phyloP scores from a whole-genome alignment of 2,888 invertebrate species.

The Lumbricus terrestris region DNA sequence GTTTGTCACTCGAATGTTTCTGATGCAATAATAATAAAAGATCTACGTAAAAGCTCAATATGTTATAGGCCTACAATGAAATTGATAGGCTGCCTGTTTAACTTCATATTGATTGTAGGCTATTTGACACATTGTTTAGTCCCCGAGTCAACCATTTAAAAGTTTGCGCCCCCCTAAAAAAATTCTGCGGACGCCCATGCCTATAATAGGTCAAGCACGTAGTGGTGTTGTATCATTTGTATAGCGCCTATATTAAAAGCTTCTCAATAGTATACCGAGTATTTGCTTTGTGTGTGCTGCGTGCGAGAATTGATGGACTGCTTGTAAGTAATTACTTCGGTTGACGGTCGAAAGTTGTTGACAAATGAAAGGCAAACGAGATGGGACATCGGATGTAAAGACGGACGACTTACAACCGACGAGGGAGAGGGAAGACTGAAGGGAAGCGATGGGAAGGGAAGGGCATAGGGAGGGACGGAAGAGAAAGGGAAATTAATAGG shows the following conservation, averaged over 20 bases:
- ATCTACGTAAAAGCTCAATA: too few relatives aligned
- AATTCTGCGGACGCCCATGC: too few relatives aligned
- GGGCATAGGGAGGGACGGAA: not conserved
- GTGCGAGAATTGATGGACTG: not conserved
- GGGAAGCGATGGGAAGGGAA: not conserved
- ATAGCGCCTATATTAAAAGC: not conserved
- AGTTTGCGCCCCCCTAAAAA: too few relatives aligned
- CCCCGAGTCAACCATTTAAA: too few relatives aligned
- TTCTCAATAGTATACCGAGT: not conserved
- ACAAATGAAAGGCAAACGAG: constrained; percentile 3
- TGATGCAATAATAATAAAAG: too few relatives aligned
- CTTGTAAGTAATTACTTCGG: constrained; percentile 3
- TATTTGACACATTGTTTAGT: too few relatives aligned
- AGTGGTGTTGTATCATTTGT: not conserved
- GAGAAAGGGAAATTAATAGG: not conserved
- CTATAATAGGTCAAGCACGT: not conserved
- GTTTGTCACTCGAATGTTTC: too few relatives aligned
- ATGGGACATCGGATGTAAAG: not conserved
- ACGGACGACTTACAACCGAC: not conserved
- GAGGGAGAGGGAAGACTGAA: not conserved
- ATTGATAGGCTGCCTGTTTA: too few relatives aligned
- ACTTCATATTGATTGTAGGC: too few relatives aligned
- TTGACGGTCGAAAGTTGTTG: not conserved
- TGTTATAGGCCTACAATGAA: too few relatives aligned
- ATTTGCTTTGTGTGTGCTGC: not conserved